Evolutionary conservation across 2,888 invertebrate species (phyloP).

Genomic region (Drosophila fungiperda): DNA sequence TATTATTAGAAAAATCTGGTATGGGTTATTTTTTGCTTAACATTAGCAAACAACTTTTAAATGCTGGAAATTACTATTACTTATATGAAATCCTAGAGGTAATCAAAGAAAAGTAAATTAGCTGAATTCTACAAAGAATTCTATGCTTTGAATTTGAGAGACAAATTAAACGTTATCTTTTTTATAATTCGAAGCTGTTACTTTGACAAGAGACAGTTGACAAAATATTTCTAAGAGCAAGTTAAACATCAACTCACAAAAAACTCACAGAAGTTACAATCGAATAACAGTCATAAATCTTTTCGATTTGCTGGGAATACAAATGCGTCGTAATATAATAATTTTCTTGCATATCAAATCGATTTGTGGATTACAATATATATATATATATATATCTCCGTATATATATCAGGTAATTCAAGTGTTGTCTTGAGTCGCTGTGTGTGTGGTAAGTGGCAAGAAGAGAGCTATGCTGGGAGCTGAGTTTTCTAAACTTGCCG

Average conservation of each 20-base stretch:
- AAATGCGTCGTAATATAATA: slow-evolving; percentile 3
- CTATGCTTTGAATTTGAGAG: neutral
- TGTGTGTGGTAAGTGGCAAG: neutral
- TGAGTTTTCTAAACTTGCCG: slow-evolving; percentile 68
- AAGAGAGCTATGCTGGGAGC: slow-evolving; percentile 13
- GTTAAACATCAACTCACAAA: neutral
- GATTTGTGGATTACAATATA: neutral
- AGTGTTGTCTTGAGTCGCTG: slow-evolving; percentile 25
- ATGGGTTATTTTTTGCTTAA: too few relatives aligned
- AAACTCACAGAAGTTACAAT: neutral
- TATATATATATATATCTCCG: neutral
- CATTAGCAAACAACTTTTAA: neutral
- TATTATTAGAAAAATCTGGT: neutral
- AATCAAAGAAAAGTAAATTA: neutral
- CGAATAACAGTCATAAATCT: slow-evolving; percentile 18
- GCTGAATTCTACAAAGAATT: neutral
- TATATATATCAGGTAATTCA: slow-evolving; percentile 33
- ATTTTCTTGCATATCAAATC: slow-evolving; percentile 13
- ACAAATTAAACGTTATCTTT: fast-evolving
- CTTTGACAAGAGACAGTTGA: neutral
- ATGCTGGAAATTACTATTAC: neutral
- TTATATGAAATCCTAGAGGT: neutral
- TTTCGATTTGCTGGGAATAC: slow-evolving; percentile 8
- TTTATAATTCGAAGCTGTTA: neutral
- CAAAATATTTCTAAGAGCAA: neutral